Conservation (phyloP, 1,140 invertebrate species). For the Hypsibius dujardini region DNA sequence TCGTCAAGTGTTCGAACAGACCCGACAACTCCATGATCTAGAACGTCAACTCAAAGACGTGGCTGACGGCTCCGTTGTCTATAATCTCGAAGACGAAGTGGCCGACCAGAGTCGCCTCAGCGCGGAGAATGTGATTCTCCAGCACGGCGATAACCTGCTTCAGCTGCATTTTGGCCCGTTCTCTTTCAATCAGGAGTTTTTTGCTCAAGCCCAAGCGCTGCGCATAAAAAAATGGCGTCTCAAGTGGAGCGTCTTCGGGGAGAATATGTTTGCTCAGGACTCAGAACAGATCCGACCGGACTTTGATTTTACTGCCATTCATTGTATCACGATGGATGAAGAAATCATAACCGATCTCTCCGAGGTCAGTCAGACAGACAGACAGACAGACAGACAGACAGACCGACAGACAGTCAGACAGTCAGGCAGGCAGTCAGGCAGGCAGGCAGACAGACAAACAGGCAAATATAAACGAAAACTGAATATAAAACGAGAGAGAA, state of each 20-base stretch:
- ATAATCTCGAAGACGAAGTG: slow-evolving; percentile 2
- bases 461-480: too few species aligned
- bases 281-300: not conserved
- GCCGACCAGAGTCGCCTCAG: slow-evolving; percentile 13
- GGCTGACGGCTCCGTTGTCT: not conserved
- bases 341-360: not conserved
- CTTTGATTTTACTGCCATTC: slow-evolving; percentile 10
- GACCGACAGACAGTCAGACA: too few species aligned
- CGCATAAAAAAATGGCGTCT: not conserved
- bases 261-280: slow-evolving; percentile 14
- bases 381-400: too few species aligned
- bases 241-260: slow-evolving; percentile 16
- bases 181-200: slow-evolving; percentile 8
- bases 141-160: slow-evolving; percentile 11
- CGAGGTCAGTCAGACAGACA: not conserved
- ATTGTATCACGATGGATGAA: slow-evolving; percentile 14
- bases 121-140: slow-evolving; percentile 1
- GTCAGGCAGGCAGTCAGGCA: too few species aligned
- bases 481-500: too few species aligned
- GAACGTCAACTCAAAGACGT: not conserved
- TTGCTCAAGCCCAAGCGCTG: slow-evolving; percentile 7
- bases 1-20: not conserved
- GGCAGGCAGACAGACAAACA: too few species aligned
- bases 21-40: not conserved
- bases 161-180: slow-evolving; percentile 12